Percentiles rank a stretch among this genome's conserved stretches.
Evolutionary conservation across 1,140 invertebrate genomes (phyloP).

Genomic region (Conus betulinus): DNA sequence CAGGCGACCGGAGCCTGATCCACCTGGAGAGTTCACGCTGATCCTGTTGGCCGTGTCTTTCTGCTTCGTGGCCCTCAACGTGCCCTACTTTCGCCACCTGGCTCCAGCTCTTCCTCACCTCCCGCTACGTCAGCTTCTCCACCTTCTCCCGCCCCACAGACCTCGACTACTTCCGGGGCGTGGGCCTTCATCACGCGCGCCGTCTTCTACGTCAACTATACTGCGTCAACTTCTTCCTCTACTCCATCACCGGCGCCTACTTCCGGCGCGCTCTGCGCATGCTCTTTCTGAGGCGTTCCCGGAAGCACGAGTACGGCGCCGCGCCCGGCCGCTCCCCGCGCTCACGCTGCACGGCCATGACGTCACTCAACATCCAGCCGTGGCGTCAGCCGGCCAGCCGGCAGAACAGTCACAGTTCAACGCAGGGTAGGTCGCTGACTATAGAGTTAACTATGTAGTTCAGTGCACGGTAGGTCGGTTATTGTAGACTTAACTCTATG

Average conservation of each 20-base stretch:
- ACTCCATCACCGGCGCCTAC: slow-evolving; percentile 66
- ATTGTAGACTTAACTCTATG: no score
- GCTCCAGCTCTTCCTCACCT: slow-evolving; percentile 56
- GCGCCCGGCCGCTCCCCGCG: no score
- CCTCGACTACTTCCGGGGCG: slow-evolving; percentile 39
- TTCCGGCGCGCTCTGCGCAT: slow-evolving; percentile 41
- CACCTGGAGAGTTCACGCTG: slow-evolving; percentile 63
- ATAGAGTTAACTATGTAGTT: no score
- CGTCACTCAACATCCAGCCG: no score
- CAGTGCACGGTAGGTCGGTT: no score
- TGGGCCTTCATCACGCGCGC: slow-evolving; percentile 37
- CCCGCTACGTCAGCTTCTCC: slow-evolving; percentile 14
- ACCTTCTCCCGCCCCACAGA: background rate
- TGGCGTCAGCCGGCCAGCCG: no score
- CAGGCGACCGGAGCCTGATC: slow-evolving; percentile 63
- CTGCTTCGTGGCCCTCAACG: slow-evolving; percentile 59
- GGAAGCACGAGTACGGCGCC: no score
- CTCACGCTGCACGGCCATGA: no score
- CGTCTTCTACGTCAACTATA: slow-evolving; percentile 38
- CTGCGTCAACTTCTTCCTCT: slow-evolving; percentile 72
- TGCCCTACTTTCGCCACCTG: slow-evolving; percentile 65
- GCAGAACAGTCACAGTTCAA: no score
- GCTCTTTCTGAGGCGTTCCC: slow-evolving; percentile 7
- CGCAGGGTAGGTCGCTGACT: no score
- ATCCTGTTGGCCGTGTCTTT: slow-evolving; percentile 62